Evolutionary conservation across 2,113 vertebrate species (phyloP).

Genomic region (Prionailurus viverrinus): DNA sequence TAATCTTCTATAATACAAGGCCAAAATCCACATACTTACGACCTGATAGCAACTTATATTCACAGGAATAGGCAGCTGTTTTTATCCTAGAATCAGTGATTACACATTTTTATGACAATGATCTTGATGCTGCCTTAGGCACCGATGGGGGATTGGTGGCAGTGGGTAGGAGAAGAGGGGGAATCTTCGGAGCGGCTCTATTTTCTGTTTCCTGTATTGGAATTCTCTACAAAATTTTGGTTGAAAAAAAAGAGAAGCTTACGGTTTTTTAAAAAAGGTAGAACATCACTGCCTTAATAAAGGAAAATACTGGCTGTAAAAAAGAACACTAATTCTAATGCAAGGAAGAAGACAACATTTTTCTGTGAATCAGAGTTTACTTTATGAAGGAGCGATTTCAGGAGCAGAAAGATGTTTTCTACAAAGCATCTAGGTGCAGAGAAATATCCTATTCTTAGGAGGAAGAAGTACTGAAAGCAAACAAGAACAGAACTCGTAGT

Average conservation of each 20-base stretch:
- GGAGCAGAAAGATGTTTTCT: background rate
- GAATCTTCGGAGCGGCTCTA: background rate
- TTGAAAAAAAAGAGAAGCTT: background rate
- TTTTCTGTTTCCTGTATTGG: background rate
- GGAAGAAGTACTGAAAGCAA: background rate
- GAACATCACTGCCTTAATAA: background rate
- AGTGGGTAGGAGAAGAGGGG: background rate
- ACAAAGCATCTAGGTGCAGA: background rate
- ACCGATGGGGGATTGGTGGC: background rate
- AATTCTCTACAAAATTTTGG: background rate
- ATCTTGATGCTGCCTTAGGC: background rate
- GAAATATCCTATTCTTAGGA: background rate
- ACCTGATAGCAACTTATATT: background rate
- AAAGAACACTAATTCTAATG: background rate
- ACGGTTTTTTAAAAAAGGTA: background rate
- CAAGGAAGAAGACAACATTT: background rate
- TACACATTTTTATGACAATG: background rate
- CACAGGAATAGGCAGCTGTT: background rate
- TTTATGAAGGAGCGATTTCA: background rate
- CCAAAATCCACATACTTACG: background rate
- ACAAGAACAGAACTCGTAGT: background rate
- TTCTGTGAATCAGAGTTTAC: background rate
- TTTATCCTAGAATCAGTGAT: background rate
- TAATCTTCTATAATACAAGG: background rate
- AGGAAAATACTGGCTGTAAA: slow-evolving; percentile 3